Evolutionary conservation across 2,888 invertebrate species (phyloP), one percentile per base, ranked within the genome.

Genomic region (Drosophila peninsularis): DNA sequence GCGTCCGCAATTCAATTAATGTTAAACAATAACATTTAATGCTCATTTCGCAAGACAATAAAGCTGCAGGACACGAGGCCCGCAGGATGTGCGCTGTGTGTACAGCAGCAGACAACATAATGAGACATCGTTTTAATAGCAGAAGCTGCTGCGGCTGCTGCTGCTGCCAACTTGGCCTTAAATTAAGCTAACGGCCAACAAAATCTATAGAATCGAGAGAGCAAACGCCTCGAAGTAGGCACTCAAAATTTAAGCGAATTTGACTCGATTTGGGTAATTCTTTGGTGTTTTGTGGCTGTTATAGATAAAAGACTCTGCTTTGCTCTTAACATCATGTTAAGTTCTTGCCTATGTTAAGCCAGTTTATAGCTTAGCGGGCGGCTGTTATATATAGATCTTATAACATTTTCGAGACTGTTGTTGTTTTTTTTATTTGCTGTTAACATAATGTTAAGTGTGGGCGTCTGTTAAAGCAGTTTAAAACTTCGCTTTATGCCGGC

Each of bases 1-100:
- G 66, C 37, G 58, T 11, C 10, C 62, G 65, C 75, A 78, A 78
- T 76, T 76, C 70, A 76, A 76, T 76, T 76, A 78, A 78, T 78
- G 65, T 62, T 73, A 32, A 39, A 45, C 72, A 73, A 74, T 80
- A 74, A 75, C 52, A 61, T 75, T 71, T 62, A 67, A 65, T 67
- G 78, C 21, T 30, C 55, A 37, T 34, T 55, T 60, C 72, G 55
- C 19, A 36, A 27, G 56, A 10, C 56, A 49, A 19, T 41, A 49
- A 56, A 56, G 14, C 67, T 24, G 53, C 62, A 62, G 62, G 58
- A 55, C 45, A 62, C 37, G 3, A 19, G 11, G 11, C 14, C 9
- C 36, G 30, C 44, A 30, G 27, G 37, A 63, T 47, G 3, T 47
- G 42, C 19, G 5, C 6, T 41, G 45, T 47, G 30, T 30, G 27